A percentile compares a stretch with the other conserved stretches of the same genome.
phyloP scores from a whole-genome alignment of 2,888 invertebrate species.

The Strigamia maritima region DNA sequence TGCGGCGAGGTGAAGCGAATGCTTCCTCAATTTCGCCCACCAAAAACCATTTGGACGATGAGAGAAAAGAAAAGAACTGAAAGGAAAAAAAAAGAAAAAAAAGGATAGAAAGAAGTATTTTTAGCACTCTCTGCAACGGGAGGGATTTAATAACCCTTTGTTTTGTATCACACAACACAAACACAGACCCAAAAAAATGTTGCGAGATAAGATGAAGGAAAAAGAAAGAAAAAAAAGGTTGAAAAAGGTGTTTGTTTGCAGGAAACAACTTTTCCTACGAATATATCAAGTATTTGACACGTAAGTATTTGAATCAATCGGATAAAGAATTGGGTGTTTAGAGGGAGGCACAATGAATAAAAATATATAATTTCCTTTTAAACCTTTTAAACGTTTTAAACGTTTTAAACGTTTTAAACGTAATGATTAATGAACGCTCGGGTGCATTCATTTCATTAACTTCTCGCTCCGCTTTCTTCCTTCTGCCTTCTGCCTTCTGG shows the following conservation, averaged over 20 bases:
- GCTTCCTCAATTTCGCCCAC: not conserved
- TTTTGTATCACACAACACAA: too few relatives aligned
- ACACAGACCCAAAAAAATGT: too few relatives aligned
- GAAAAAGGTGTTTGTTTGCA: constrained; percentile 9
- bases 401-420: too few relatives aligned
- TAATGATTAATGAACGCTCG: not conserved
- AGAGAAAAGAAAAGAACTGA: not conserved
- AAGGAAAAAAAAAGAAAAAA: too few relatives aligned
- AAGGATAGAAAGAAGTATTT: too few relatives aligned
- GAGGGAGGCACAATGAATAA: not conserved
- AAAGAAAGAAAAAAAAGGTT: not conserved
- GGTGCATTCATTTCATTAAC: not conserved
- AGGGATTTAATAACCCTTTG: too few relatives aligned
- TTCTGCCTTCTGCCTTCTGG: too few relatives aligned
- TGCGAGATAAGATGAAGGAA: too few relatives aligned
- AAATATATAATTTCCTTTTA: too few relatives aligned
- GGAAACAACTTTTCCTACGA: constrained; percentile 52
- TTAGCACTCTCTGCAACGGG: too few relatives aligned
- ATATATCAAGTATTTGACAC: constrained; percentile 54
- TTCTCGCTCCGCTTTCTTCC: not conserved
- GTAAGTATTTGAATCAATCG: constrained; percentile 50
- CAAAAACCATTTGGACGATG: not conserved
- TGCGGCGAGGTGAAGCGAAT: not conserved
- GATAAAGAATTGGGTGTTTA: not conserved
- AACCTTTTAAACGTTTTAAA: too few relatives aligned